Base-by-base conservation (phyloP, 2,888 invertebrate species). In the Mythimna lalbum region DNA sequence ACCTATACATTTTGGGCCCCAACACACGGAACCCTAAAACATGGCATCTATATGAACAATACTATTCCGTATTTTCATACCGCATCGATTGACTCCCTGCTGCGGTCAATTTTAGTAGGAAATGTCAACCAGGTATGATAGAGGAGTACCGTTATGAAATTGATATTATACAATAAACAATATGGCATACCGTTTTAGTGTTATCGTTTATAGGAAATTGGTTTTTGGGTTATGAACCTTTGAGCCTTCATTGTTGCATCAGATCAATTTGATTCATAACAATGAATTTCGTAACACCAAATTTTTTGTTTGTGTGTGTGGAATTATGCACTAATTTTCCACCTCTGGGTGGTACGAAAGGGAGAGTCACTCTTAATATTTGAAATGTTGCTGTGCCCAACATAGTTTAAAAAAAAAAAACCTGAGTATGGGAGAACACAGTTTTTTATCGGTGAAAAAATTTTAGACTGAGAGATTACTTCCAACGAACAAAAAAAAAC, bases 151-250 rank as follows among this genome's bases (percentile, higher is more conserved):
- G 60, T 76, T 73, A 61, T 60, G 77, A 61, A 73, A 81, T 65
- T 76, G 14, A 33, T 68, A 55, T 81, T 84, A 79, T 73, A 69
- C 62, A 84, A 84, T 80, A 55, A 56, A 72, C 65, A 84, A 84
- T 75, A 55, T 31, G 56, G 36, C 63, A 67, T 78, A 72, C 47
- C 66, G 53, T 74, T 73, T 73, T 33, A 59, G 39, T 57, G 69
- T 57, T 69, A 77, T 61, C 59, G 36, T 47, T 43, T 63, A 7
- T 55, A 17, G n/a, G 60, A 49, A 66, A 72, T 63, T 61, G 55
- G 6, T 56, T 50, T 56, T 53, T 43, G 21, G 17, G 52, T 21
- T 43, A 27, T 61, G 23, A 55, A 50, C 21, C 39, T 65, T 59
- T 57, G 19, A 50, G 60, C 10, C 21, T 17, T 17, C 10, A n/a